Evolutionary conservation across 2,113 vertebrate genomes (phyloP).

Genomic region (Sebastes schlegelii): DNA sequence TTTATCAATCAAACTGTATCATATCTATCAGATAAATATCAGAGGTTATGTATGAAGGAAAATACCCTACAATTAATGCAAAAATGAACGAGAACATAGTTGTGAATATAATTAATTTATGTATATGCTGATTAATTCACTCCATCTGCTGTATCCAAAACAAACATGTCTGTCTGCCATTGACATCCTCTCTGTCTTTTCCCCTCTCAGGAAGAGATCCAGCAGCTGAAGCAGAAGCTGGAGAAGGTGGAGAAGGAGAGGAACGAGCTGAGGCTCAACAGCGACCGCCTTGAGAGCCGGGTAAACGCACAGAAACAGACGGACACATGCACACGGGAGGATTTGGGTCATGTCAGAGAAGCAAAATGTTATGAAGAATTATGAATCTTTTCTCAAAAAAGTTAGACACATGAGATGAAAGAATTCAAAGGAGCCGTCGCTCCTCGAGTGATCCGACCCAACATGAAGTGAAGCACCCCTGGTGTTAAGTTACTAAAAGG

Average conservation of each 20-base stretch:
- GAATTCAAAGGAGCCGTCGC: no score
- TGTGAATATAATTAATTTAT: background rate
- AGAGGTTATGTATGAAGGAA: background rate
- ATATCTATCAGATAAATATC: background rate
- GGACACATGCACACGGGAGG: background rate
- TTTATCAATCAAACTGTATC: background rate
- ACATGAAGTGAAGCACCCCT: background rate
- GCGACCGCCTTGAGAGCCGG: slow-evolving; percentile 93
- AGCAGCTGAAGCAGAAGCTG: slow-evolving; percentile 91
- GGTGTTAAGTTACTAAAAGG: background rate
- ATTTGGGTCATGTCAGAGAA: no score
- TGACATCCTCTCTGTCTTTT: background rate
- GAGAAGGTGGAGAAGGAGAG: slow-evolving; percentile 97
- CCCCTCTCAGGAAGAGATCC: slow-evolving; percentile 92
- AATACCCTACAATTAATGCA: background rate
- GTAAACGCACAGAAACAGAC: slow-evolving; percentile 74
- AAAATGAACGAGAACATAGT: background rate
- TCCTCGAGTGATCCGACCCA: no score
- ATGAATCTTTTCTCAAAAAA: background rate
- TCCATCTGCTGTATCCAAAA: slow-evolving; percentile 5
- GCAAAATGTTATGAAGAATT: background rate
- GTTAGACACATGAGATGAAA: no score
- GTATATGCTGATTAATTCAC: slow-evolving; percentile 6
- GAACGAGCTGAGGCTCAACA: slow-evolving; percentile 93
- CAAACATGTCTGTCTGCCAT: background rate